Conservation (phyloP, 2,113 vertebrate species). For the Hemiprocne comata region DNA sequence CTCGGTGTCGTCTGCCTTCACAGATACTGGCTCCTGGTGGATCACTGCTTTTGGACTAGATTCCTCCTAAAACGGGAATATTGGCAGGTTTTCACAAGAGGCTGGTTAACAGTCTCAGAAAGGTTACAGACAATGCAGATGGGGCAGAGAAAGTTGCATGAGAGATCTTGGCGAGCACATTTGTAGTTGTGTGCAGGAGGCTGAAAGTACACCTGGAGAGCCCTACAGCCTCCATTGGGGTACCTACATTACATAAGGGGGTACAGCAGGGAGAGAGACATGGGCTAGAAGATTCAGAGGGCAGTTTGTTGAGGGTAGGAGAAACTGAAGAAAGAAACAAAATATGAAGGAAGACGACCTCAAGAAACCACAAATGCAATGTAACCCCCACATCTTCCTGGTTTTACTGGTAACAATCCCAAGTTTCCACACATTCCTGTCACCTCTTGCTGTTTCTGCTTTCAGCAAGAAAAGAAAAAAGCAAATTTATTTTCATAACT, state of each 20-base stretch:
- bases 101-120: background rate
- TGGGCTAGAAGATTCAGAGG: background rate
- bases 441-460: background rate
- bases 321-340: background rate
- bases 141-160: background rate
- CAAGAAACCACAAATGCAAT: background rate
- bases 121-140: rapidly evolving
- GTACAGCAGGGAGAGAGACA: rapidly evolving
- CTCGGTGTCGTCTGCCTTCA: slow-evolving; percentile 73
- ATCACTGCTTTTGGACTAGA: slow-evolving; percentile 81
- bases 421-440: background rate
- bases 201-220: background rate
- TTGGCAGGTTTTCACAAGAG: background rate
- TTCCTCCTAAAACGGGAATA: slow-evolving; percentile 77
- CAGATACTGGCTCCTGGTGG: slow-evolving; percentile 79
- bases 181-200: background rate
- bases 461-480: background rate
- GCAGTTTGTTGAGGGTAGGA: background rate
- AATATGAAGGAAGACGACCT: background rate
- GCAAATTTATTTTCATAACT: background rate
- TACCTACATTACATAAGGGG: background rate
- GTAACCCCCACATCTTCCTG: background rate
- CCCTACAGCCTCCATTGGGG: background rate
- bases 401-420: background rate
- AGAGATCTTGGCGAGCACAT: background rate